Conservation (phyloP, 2,113 vertebrate species). For the Desmodus rotundus region DNA sequence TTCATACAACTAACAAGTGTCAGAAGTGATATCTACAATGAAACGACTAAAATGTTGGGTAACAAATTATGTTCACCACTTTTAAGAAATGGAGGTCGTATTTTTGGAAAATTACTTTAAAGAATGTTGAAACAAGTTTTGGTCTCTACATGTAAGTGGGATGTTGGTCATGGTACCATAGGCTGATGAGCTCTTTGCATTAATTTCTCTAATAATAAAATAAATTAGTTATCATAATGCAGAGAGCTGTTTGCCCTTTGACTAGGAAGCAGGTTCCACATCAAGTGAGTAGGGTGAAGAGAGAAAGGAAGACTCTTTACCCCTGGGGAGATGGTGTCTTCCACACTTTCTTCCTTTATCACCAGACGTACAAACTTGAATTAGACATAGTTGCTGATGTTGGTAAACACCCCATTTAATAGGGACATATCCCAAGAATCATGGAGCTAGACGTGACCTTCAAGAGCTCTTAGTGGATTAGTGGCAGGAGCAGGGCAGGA, state of each 20-base stretch:
- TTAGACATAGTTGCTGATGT: background rate
- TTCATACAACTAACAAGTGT: background rate
- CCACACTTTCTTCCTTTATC: background rate
- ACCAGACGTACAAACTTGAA: background rate
- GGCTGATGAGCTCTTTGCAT: background rate
- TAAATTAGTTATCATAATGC: background rate
- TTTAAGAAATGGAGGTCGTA: slow-evolving; percentile 31
- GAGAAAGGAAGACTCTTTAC: background rate
- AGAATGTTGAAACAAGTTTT: background rate
- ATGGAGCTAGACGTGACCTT: background rate
- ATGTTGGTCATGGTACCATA: background rate
- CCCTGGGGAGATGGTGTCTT: background rate
- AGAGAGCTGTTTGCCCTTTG: background rate
- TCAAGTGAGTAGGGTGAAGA: background rate
- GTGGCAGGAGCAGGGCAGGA: background rate
- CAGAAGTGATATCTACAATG: background rate
- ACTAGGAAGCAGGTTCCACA: background rate
- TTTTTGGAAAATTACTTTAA: background rate
- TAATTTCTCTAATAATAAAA: slow-evolving; percentile 12
- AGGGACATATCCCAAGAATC: background rate
- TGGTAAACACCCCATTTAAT: background rate
- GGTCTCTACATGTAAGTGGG: background rate
- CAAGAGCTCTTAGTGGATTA: background rate
- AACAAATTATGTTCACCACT: slow-evolving; percentile 21
- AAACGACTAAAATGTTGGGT: slow-evolving; percentile 4